Conservation (phyloP, 2,888 invertebrate species). For the Eupeodes latifasciatus region DNA sequence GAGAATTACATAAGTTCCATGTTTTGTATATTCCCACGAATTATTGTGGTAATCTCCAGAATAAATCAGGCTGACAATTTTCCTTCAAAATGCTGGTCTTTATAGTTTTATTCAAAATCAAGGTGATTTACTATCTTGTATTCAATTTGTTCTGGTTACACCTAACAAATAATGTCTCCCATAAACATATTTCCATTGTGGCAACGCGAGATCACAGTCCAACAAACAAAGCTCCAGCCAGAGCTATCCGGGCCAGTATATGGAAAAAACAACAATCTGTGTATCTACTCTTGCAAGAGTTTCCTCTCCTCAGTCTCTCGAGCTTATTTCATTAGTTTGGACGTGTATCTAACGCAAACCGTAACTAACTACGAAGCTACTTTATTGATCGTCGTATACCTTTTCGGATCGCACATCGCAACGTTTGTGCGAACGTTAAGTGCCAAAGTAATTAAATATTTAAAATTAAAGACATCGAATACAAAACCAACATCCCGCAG, state of each 20-base stretch:
- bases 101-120: too few species aligned
- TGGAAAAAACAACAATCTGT: constrained; percentile 52
- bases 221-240: constrained; percentile 69
- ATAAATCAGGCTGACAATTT: too few species aligned
- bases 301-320: constrained; percentile 63
- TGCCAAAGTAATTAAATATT: constrained; percentile 52
- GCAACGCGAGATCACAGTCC: constrained; percentile 10
- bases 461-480: constrained; percentile 34
- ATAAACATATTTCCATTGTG: background rate
- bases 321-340: constrained; percentile 69
- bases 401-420: constrained; percentile 3
- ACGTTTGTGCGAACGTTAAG: constrained; percentile 36
- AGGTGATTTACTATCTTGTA: too few species aligned
- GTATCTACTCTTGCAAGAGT: constrained; percentile 50
- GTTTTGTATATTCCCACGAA: too few species aligned
- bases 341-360: constrained; percentile 58
- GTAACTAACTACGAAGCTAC: constrained; percentile 37
- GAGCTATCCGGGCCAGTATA: constrained; percentile 4
- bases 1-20: too few species aligned
- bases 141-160: too few species aligned
- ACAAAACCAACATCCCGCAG: background rate
- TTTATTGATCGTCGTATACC: constrained; percentile 44
- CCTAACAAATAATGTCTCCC: too few species aligned
- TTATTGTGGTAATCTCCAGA: too few species aligned
- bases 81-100: too few species aligned